Evolutionary conservation across 2,888 invertebrate genomes (phyloP).

Genomic region (Hipparchia sbordonii): DNA sequence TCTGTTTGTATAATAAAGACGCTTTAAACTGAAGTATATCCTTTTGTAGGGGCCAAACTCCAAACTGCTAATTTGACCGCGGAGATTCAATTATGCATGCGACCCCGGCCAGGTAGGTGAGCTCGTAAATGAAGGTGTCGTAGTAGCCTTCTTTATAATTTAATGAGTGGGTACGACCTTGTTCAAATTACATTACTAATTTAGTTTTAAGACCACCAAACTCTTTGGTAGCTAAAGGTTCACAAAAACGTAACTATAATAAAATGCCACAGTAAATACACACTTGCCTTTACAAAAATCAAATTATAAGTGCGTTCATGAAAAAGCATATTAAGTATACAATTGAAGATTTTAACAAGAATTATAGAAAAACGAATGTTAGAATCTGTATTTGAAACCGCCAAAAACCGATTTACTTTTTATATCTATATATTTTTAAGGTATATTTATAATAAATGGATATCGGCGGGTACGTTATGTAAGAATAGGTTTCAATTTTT

Average conservation of each 20-base stretch:
- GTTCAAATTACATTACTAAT: constrained; percentile 17
- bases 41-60: constrained; percentile 64
- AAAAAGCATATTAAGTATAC: too few relatives aligned
- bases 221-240: neutral
- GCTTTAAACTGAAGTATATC: constrained; percentile 69
- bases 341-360: too few relatives aligned
- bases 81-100: constrained; percentile 82
- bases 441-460: too few relatives aligned
- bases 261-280: too few relatives aligned
- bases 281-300: too few relatives aligned
- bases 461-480: too few relatives aligned
- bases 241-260: too few relatives aligned
- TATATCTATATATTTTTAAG: too few relatives aligned
- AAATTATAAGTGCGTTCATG: too few relatives aligned
- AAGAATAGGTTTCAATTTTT: neutral
- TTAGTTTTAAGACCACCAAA: constrained; percentile 1
- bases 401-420: too few relatives aligned
- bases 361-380: too few relatives aligned
- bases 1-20: constrained; percentile 76
- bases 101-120: constrained; percentile 52
- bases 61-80: constrained; percentile 79
- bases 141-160: constrained; percentile 79
- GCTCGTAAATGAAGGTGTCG: constrained; percentile 75
- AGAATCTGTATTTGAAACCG: too few relatives aligned
- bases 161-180: constrained; percentile 57